phyloP scores from a whole-genome alignment of 2,888 invertebrate genomes.

The Chironomus riparius region DNA sequence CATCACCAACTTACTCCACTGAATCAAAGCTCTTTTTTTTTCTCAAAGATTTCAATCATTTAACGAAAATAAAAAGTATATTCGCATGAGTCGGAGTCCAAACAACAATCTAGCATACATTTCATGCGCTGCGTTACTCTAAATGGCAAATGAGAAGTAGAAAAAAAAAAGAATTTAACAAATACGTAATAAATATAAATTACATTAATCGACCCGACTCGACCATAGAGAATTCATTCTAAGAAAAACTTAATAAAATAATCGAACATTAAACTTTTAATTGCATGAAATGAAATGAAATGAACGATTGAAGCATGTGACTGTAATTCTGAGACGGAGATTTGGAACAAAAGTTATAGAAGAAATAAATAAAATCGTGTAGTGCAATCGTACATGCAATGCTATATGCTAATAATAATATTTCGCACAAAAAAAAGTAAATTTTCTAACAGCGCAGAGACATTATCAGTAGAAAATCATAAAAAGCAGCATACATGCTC shows the following conservation, averaged over 20 bases:
- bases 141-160: no score
- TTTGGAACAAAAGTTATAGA: conserved; percentile 7
- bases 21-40: no score
- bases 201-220: not conserved
- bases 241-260: not conserved
- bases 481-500: not conserved
- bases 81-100: no score
- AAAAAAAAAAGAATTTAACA: no score
- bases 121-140: no score
- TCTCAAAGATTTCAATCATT: no score
- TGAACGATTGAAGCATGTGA: not conserved
- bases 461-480: conserved; percentile 8
- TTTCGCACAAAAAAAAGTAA: not conserved
- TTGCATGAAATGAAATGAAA: not conserved
- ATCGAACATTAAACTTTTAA: not conserved
- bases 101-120: no score
- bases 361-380: not conserved
- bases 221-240: not conserved
- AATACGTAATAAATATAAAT: not conserved
- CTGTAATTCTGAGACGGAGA: not conserved
- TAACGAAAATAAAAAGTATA: no score
- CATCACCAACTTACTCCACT: no score
- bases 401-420: not conserved
- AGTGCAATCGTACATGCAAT: not conserved
- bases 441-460: not conserved